Evolutionary conservation across 2,113 vertebrate genomes (phyloP).

Genomic region (Baryphthengus martii): DNA sequence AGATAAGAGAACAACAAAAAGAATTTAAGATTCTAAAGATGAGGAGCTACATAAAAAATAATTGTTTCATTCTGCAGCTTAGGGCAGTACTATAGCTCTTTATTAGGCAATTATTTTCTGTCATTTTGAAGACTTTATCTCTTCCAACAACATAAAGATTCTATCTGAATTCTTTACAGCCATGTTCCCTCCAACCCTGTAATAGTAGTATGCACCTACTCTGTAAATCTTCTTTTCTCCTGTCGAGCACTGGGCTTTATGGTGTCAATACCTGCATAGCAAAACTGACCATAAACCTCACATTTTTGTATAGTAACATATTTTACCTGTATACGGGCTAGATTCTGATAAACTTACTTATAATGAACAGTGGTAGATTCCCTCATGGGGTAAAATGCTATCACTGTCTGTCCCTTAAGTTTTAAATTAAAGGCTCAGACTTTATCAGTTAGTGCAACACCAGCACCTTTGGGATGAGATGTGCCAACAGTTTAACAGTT

Average conservation of each 20-base stretch:
- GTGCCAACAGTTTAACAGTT: slow-evolving; percentile 12
- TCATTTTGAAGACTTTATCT: slow-evolving; percentile 40
- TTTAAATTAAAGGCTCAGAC: slow-evolving; percentile 44
- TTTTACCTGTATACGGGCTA: not conserved
- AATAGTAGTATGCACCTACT: not conserved
- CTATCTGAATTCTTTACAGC: not conserved
- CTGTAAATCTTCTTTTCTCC: not conserved
- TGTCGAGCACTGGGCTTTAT: not conserved
- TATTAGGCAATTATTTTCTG: slow-evolving; percentile 59
- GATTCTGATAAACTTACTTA: slow-evolving; percentile 22
- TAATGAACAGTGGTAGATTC: not conserved
- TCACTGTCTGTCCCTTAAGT: slow-evolving; percentile 28
- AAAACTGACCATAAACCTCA: not conserved
- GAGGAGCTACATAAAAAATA: slow-evolving; percentile 25
- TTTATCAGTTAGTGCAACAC: slow-evolving; percentile 38
- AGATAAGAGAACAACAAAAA: slow-evolving; percentile 18
- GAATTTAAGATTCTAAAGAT: not conserved
- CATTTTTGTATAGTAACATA: not conserved
- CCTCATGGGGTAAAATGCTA: slow-evolving; percentile 7
- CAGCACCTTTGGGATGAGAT: slow-evolving; percentile 29
- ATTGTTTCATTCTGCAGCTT: slow-evolving; percentile 44
- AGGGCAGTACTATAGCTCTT: slow-evolving; percentile 34
- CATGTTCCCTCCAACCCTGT: not conserved
- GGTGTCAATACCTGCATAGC: slow-evolving; percentile 14
- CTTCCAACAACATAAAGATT: not conserved